Evolutionary conservation across 2,113 vertebrate genomes (phyloP), one percentile per base, ranked within the genome.

Genomic region (Oreochromis aureus): DNA sequence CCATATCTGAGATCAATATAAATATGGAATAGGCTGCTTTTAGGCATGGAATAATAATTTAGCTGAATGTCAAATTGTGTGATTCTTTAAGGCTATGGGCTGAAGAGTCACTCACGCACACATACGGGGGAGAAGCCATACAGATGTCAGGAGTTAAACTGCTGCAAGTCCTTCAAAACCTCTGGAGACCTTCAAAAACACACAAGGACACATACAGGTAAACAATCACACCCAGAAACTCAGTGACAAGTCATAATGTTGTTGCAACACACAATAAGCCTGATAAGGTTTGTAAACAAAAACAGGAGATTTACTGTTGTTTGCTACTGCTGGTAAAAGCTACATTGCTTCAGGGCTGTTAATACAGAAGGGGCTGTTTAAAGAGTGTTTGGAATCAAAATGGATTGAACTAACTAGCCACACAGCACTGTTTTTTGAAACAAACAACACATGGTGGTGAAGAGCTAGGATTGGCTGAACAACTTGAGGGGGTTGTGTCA

Each of bases 81-180:
- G 22, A 8, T 7, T 2, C 13, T 80, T 82, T 44, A 10, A 99
- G 99, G 96, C 80, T 99, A 99, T 22, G 99, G 98, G 84, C 95
- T 99, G 85, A 99, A 99, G 95, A 99, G 98, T 93, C 98, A 99
- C 46, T 97, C 98, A 32, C 96, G 98, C 87, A 99, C 99, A 84
- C 99, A 99, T 95, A 99, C 99, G 1, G 99, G 99, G 71, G 99
- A 99, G 95, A 99, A 99, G 96, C 99, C 99, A 44, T 99, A 99
- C 80, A 95, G 97, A 78, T 99, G 99, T 96, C 98, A 98, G 36
- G 99, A 99, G 90, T 91, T 98, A 48, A 99, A 98, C 90, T 99
- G 99, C 96, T 97, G 96, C 91, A 99, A 99, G 59, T 99, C 98
- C 59, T 99, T 99, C 92, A 99, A 99, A 96, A 99, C 99, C 18